phyloP scores from a whole-genome alignment of 2,113 vertebrate species.

The Sceloporus undulatus region DNA sequence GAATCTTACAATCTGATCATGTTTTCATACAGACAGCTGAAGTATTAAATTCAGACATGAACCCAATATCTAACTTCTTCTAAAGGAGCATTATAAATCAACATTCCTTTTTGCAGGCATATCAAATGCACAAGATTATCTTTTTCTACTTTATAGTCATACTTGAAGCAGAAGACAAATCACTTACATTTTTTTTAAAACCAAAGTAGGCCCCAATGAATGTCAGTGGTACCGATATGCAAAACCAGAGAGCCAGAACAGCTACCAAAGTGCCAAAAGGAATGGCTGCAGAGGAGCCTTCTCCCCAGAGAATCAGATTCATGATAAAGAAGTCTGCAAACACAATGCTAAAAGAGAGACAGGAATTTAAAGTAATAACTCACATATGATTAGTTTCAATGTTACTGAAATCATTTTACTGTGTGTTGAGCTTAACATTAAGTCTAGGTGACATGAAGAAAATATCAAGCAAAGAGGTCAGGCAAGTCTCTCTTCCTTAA shows the following conservation, averaged over 20 bases:
- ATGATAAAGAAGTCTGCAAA: conserved; percentile 99
- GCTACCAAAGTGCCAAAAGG: conserved; percentile 96
- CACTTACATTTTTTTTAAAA: conserved; percentile 95
- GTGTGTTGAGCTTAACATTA: conserved; percentile 38
- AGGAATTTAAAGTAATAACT: conserved; percentile 51
- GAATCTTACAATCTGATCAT: conserved; percentile 19
- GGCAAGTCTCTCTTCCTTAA: conserved; percentile 56
- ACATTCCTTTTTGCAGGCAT: neutral
- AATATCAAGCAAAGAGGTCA: conserved; percentile 51
- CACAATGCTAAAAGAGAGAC: conserved; percentile 88
- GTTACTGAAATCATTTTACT: conserved; percentile 36
- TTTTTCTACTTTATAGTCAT: neutral
- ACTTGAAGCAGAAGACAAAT: neutral
- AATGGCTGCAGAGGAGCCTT: conserved; percentile 97
- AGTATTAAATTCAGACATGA: neutral
- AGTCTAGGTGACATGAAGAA: conserved; percentile 34
- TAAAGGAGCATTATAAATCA: neutral
- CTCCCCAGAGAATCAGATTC: conserved; percentile 98
- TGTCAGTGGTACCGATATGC: conserved; percentile 96
- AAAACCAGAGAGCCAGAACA: conserved; percentile 97
- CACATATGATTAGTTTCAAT: conserved; percentile 26
- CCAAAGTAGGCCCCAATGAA: conserved; percentile 97
- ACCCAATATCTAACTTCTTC: neutral
- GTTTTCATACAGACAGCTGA: neutral
- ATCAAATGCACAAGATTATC: neutral